These are phyloP conservation scores for Strigamia maritima DNA, from an alignment of 2,888 invertebrate genomes.

Conservation along the genomic window DNA sequence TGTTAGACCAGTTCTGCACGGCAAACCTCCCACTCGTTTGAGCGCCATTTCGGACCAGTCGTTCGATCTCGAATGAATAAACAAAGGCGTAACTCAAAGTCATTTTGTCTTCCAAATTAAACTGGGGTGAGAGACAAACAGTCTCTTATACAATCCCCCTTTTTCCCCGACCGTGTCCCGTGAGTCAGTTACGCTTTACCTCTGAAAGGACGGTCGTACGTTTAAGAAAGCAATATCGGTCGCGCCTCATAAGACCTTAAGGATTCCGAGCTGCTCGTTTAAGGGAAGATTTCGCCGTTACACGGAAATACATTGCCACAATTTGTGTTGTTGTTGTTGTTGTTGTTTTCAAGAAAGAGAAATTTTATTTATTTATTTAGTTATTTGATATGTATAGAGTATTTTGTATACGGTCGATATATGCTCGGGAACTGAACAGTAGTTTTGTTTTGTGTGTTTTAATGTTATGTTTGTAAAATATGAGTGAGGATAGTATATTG, in stretches of 20 bases:
- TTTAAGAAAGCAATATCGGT: conserved; percentile 15
- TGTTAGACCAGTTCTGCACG: conserved; percentile 11
- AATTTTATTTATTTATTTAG: no score
- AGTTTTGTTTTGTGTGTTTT: neutral
- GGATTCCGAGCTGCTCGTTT: conserved; percentile 1
- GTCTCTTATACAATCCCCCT: neutral
- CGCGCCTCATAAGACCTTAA: neutral
- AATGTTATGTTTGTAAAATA: neutral
- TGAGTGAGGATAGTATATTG: neutral
- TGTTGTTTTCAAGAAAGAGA: neutral
- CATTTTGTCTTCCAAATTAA: conserved; percentile 28
- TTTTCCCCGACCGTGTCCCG: neutral
- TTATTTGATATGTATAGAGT: neutral
- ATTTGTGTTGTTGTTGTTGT: conserved; percentile 5
- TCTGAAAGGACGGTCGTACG: neutral
- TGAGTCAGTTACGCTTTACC: neutral
- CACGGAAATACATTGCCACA: neutral
- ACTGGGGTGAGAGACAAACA: neutral
- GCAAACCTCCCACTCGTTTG: neutral
- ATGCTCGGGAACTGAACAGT: neutral
- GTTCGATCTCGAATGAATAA: conserved; percentile 26
- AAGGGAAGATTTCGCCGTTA: conserved; percentile 1
- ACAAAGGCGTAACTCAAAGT: conserved; percentile 34
- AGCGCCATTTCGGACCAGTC: neutral
- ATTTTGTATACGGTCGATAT: neutral